Evolutionary conservation across 2,888 invertebrate species (phyloP), one percentile per base, ranked within the genome.

Genomic region (Nomada goodeniana): DNA sequence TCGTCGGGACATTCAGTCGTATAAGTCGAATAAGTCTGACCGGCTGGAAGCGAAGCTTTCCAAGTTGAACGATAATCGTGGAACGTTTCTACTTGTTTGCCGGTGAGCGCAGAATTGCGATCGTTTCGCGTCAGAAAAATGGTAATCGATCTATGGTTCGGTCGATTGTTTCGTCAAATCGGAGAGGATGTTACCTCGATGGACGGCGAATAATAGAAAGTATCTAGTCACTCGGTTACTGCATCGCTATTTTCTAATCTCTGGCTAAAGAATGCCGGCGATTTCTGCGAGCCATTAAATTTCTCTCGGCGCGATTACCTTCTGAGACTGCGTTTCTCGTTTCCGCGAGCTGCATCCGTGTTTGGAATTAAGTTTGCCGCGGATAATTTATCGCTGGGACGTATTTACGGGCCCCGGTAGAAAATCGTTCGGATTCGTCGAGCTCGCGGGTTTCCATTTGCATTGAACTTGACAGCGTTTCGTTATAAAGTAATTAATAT

Each of bases 281-380:
- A 88, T 88, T 86, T 89, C 79, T 79, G 80, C 68, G 78, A 77
- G 84, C 89, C 85, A 92, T 91, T 92, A 91, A 91, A 91, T 91
- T 91, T 92, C 91, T 91, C 90, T 86, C 65, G 70, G 60, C 36
- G 69, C 63, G 69, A 65, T 82, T 77, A 64, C 52, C 70, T n/a
- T 52, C 72, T 11, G 59, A 59, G 55, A 82, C 71, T 11, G 85
- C 64, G 52, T 42, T 70, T 67, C 44, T 71, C 82, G 75, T 57
- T 52, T 69, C 69, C 50, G 2, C 1, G n/a, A 50, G 9, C 4
- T 2, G 42, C 20, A 42, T 55, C 29, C 42, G 55, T 55, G 53
- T 36, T 59, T 18, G 47, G 13, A 20, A 20, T 13, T 4, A 11
- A 20, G 10, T 47, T 59, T 55, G 29, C n/a, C 15, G 18, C 7